Percentiles rank a stretch among this genome's conserved stretches.
Conservation (phyloP, 1,140 invertebrate species). For the Lepidurus packardi region DNA sequence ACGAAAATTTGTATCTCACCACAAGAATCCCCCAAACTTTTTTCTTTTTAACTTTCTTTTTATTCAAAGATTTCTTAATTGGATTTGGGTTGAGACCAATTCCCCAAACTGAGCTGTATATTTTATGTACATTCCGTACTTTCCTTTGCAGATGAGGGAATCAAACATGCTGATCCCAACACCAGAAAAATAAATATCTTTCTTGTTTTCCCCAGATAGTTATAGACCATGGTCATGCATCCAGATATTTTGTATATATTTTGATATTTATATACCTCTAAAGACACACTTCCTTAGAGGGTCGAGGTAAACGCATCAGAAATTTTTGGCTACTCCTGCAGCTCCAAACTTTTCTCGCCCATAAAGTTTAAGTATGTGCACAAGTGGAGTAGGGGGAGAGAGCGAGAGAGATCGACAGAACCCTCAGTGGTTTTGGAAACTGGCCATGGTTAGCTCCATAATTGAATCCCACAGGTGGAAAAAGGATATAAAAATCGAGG, state of each 20-base stretch:
- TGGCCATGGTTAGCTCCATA: background rate
- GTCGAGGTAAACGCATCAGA: background rate
- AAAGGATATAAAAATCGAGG: background rate
- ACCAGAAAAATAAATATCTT: background rate
- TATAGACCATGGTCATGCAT: background rate
- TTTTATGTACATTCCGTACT: background rate
- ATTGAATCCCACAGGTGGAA: slow-evolving; percentile 21
- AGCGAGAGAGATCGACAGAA: too few relatives aligned
- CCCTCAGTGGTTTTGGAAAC: background rate
- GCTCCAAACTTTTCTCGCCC: background rate
- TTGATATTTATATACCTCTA: background rate
- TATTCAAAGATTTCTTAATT: background rate
- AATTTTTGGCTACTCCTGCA: background rate
- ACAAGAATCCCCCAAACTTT: background rate
- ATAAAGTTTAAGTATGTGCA: background rate
- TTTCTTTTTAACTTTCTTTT: background rate
- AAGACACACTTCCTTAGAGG: background rate
- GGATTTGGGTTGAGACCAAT: background rate
- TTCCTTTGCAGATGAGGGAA: background rate
- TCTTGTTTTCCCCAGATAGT: background rate
- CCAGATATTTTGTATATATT: too few relatives aligned
- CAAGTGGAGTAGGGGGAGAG: too few relatives aligned
- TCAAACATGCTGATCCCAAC: background rate
- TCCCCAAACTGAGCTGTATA: background rate
- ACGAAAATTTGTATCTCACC: too few relatives aligned